Percentiles rank a stretch among this genome's conserved stretches.
Evolutionary conservation across 2,888 invertebrate species (phyloP).

Genomic region (Athripsodes cinereus): DNA sequence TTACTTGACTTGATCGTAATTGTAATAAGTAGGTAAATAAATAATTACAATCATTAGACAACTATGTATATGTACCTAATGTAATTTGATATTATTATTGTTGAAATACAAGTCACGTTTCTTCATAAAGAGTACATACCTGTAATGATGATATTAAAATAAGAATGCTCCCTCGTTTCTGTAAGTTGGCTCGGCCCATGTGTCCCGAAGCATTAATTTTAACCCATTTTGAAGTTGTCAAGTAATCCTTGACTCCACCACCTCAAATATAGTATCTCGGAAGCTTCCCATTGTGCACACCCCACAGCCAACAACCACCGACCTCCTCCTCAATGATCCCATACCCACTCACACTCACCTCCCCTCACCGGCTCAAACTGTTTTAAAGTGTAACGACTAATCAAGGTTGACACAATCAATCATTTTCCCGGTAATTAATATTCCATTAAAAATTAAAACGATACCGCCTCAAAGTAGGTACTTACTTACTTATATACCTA

Average conservation of each 20-base stretch:
- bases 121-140: conserved; percentile 3
- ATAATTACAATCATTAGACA: no score
- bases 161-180: conserved; percentile 25
- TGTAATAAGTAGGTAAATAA: no score
- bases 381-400: neutral
- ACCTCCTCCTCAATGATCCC: neutral
- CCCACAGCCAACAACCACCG: neutral
- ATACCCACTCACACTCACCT: neutral
- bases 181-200: conserved; percentile 22
- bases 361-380: neutral
- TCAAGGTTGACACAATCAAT: neutral
- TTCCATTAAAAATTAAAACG: no score
- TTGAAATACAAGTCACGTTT: no score
- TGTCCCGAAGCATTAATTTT: conserved; percentile 28
- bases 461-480: no score
- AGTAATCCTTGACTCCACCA: conserved; percentile 24
- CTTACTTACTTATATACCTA: no score
- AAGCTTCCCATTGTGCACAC: no score
- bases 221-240: conserved; percentile 28
- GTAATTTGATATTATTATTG: no score
- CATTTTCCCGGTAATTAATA: no score
- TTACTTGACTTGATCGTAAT: no score
- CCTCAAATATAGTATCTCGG: no score
- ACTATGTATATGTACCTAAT: no score
- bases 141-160: conserved; percentile 25